A percentile compares a stretch with the other conserved stretches of the same genome.
phyloP scores from a whole-genome alignment of 2,888 invertebrate genomes.

The Apodemia duryi region DNA sequence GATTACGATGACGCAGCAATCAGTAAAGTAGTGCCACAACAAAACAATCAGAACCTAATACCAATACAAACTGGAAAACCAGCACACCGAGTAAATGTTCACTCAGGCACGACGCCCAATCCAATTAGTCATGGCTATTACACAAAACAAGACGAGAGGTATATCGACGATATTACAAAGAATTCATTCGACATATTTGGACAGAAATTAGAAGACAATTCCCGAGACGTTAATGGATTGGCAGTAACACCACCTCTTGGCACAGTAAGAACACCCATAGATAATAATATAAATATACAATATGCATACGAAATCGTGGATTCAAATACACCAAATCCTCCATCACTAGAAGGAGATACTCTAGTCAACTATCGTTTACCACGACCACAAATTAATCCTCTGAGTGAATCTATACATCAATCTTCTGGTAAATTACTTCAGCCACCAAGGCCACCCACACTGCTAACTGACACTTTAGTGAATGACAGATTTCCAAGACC shows the following conservation, averaged over 20 bases:
- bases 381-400: slow-evolving; percentile 83
- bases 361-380: slow-evolving; percentile 85
- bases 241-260: slow-evolving; percentile 68
- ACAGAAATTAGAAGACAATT: slow-evolving; percentile 80
- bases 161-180: slow-evolving; percentile 85
- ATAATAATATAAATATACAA: slow-evolving; percentile 75
- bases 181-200: slow-evolving; percentile 87
- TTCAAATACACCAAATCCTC: slow-evolving; percentile 50
- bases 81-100: slow-evolving; percentile 49
- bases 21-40: slow-evolving; percentile 49
- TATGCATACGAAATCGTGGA: slow-evolving; percentile 73
- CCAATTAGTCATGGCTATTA: slow-evolving; percentile 81
- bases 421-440: slow-evolving; percentile 53
- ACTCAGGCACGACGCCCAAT: slow-evolving; percentile 73
- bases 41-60: slow-evolving; percentile 55
- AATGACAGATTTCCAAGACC: slow-evolving; percentile 86
- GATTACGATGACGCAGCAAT: slow-evolving; percentile 61
- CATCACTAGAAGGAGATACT: slow-evolving; percentile 82
- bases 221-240: slow-evolving; percentile 65
- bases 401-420: slow-evolving; percentile 77
- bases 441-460: slow-evolving; percentile 57
- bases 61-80: slow-evolving; percentile 57
- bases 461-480: slow-evolving; percentile 83
- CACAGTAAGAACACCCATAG: slow-evolving; percentile 67
- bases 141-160: slow-evolving; percentile 83